Evolutionary conservation across 2,797 vertebrate genomes (phyloP).

Genomic region (Neosalanx taihuensis): DNA sequence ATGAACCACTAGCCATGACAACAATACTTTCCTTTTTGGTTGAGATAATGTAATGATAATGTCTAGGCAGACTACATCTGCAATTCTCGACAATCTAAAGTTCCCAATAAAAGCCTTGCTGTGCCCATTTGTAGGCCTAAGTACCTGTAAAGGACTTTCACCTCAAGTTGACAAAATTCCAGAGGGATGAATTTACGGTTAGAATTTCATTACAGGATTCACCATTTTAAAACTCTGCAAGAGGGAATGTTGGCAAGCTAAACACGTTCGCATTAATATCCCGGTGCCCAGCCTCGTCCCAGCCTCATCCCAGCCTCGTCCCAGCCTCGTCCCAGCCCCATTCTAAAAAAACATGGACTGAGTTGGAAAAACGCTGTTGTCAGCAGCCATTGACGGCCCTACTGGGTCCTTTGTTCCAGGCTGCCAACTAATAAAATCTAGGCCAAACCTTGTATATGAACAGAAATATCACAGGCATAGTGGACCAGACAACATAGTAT

Average conservation of each 20-base stretch:
- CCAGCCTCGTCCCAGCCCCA: not conserved
- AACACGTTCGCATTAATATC: not conserved
- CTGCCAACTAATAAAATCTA: conserved; percentile 59
- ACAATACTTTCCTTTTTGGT: too few species aligned
- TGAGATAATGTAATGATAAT: too few species aligned
- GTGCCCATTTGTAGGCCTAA: not conserved
- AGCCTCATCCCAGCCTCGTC: not conserved
- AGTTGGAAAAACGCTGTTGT: conserved; percentile 43
- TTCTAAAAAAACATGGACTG: not conserved
- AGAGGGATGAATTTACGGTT: not conserved
- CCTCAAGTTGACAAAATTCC: not conserved
- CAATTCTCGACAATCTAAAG: too few species aligned
- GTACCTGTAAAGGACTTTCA: not conserved
- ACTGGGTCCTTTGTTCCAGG: conserved; percentile 38
- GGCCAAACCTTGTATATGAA: conserved; percentile 58
- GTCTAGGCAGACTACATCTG: too few species aligned
- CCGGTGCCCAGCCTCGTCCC: not conserved
- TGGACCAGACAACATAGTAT: conserved; percentile 21
- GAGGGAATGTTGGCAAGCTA: not conserved
- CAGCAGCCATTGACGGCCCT: conserved; percentile 40
- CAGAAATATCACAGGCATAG: conserved; percentile 37
- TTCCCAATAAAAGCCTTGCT: not conserved
- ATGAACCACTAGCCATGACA: too few species aligned
- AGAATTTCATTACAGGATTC: not conserved
- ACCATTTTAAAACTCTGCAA: conserved; percentile 2